phyloP scores from a whole-genome alignment of 1,140 invertebrate genomes.

The Chlorops oryzae region DNA sequence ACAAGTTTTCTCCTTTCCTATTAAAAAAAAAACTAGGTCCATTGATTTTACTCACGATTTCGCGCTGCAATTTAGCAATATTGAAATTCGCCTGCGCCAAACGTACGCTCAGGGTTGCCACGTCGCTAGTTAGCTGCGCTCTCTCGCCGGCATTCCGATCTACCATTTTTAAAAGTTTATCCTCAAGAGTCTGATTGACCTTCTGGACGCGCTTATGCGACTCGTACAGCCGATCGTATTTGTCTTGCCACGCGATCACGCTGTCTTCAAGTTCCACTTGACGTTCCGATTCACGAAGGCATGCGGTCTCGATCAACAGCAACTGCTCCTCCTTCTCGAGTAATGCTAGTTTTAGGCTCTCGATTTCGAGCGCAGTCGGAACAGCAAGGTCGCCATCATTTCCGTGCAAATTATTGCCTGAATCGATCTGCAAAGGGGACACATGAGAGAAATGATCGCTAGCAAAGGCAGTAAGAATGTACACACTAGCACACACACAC shows the following conservation, averaged over 20 bases:
- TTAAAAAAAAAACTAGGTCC: not conserved
- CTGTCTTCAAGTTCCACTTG: constrained; percentile 77
- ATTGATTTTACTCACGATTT: constrained; percentile 69
- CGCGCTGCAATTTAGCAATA: constrained; percentile 79
- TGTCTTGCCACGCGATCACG: constrained; percentile 79
- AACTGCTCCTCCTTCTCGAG: constrained; percentile 77
- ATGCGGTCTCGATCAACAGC: constrained; percentile 76
- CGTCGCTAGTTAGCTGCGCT: constrained; percentile 76
- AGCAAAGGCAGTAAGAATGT: too few species aligned
- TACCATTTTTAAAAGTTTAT: constrained; percentile 87
- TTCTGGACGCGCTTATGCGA: constrained; percentile 91
- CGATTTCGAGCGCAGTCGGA: constrained; percentile 63
- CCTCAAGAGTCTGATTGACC: constrained; percentile 91
- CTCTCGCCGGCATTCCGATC: constrained; percentile 91
- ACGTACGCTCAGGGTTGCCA: constrained; percentile 77
- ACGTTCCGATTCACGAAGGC: constrained; percentile 72
- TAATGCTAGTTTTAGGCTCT: constrained; percentile 74
- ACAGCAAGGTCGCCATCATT: too few species aligned
- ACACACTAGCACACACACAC: too few species aligned
- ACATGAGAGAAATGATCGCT: too few species aligned
- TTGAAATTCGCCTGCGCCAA: constrained; percentile 82
- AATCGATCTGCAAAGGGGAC: too few species aligned
- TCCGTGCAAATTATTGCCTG: too few species aligned
- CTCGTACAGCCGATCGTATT: constrained; percentile 87
- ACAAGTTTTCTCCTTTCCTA: not conserved